These are phyloP conservation scores for Chromis chromis DNA, from an alignment of 2,797 vertebrate species.

Conservation along the genomic window DNA sequence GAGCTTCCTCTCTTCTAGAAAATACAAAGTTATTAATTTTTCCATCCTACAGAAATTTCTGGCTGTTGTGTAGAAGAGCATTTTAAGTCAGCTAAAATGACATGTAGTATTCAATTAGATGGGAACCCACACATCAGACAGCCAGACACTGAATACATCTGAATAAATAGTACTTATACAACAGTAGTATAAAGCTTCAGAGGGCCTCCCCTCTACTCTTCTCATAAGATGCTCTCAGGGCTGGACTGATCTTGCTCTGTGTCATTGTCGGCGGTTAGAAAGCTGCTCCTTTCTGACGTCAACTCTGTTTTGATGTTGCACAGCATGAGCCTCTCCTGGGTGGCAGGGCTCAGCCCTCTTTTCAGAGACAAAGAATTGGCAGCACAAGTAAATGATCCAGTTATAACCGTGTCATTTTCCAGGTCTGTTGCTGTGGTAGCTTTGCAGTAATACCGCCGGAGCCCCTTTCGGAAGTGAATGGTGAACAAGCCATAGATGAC, in stretches of 20 bases:
- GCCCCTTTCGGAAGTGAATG: conserved; percentile 79
- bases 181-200: neutral
- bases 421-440: conserved; percentile 40
- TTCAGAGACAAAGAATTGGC: conserved; percentile 70
- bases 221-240: conserved; percentile 55
- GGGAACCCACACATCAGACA: conserved; percentile 8
- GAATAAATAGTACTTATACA: conserved; percentile 20
- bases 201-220: neutral
- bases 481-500: conserved; percentile 92
- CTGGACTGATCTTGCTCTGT: conserved; percentile 34
- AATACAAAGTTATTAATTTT: neutral
- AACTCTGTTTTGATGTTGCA: conserved; percentile 42
- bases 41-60: neutral
- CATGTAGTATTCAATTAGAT: neutral
- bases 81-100: conserved; percentile 3
- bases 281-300: conserved; percentile 34
- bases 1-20: neutral
- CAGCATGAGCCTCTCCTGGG: conserved; percentile 54
- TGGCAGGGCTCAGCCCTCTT: conserved; percentile 45
- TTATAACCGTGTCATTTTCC: conserved; percentile 76
- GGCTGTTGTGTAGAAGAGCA: neutral
- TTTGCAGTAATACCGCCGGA: conserved; percentile 68
- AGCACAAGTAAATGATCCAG: conserved; percentile 73
- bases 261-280: conserved; percentile 28
- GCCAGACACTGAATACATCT: conserved; percentile 6